A percentile compares a stretch with the other conserved stretches of the same genome.
phyloP scores from a whole-genome alignment of 2,113 vertebrate genomes.

The Saccopteryx leptura region DNA sequence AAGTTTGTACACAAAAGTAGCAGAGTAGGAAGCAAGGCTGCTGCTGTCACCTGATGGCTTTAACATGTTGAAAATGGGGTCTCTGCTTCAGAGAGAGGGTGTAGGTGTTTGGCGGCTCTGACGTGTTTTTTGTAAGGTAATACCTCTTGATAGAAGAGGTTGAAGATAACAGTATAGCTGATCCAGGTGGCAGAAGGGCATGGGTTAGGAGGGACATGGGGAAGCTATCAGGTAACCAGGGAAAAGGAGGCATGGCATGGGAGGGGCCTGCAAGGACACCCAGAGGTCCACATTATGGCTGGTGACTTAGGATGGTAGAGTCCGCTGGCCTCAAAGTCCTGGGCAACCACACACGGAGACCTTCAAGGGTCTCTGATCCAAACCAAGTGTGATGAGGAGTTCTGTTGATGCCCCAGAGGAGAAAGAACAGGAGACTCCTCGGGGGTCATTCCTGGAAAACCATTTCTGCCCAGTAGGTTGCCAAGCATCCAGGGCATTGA shows the following conservation, averaged over 20 bases:
- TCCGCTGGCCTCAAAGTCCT: background rate
- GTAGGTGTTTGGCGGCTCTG: background rate
- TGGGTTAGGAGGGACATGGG: background rate
- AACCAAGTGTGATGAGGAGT: background rate
- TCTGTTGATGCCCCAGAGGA: background rate
- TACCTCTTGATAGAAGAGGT: background rate
- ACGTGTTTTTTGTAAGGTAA: background rate
- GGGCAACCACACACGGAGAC: background rate
- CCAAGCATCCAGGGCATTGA: background rate
- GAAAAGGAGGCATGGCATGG: background rate
- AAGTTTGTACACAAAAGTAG: background rate
- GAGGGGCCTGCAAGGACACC: background rate
- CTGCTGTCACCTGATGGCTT: background rate
- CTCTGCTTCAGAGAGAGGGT: background rate
- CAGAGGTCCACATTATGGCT: background rate
- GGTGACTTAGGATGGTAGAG: background rate
- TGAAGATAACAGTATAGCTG: background rate
- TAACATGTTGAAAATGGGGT: background rate
- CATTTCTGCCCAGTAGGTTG: background rate
- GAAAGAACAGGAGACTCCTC: background rate
- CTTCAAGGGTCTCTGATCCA: background rate
- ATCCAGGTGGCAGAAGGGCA: background rate
- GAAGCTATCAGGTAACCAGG: background rate
- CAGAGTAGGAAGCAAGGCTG: background rate
- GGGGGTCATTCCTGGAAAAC: background rate